Evolutionary conservation across 1,140 invertebrate genomes (phyloP), one percentile per base, ranked within the genome.

Genomic region (Camponotus pennsylvanicus): DNA sequence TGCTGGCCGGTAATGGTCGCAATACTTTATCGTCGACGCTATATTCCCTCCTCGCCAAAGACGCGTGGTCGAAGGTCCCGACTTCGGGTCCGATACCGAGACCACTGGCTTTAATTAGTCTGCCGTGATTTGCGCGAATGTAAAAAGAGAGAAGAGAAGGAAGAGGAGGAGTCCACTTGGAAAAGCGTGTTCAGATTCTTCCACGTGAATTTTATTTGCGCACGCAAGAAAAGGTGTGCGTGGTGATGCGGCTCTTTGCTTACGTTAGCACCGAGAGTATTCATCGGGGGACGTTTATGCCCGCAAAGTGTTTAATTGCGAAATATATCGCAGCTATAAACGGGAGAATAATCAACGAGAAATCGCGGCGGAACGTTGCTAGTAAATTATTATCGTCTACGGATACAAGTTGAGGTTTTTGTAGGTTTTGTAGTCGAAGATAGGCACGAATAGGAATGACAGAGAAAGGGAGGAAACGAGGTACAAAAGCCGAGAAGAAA

Each of bases 101-200:
- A 78, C 76, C 63, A 64, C 71, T 86, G 57, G 52, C 59, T 90
- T 87, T 89, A 89, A 90, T 90, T 90, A 87, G 85, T 87, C 37
- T 42, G 69, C 32, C 79, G 59, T 82, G 85, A 70, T 70, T 27
- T 82, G 66, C 82, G 32, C 82, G 73, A 78, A 42, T n/a, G 42
- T 76, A 84, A 45, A 52, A 13, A 13, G 7, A 49, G 69, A 15
- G 7, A 40, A 45, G 55, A 34, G n/a, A 71, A 32, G 27, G 52
- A 37, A 27, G 21, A 42, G 42, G 15, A 1, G 9, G 18, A 11
- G 6, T n/a, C 21, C 45, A 52, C 8, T 32, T 34, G 8, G 63
- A 55, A 9, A 34, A 2, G n/a, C 21, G 64, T 57, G 57, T 32
- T 32, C 18, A 52, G 55, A 59, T 70, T 13, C 21, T 37, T 34